A percentile compares a stretch with the other conserved stretches of the same genome.
Conservation (phyloP, 2,797 vertebrate species). For the Pseudochaenichthys georgianus region DNA sequence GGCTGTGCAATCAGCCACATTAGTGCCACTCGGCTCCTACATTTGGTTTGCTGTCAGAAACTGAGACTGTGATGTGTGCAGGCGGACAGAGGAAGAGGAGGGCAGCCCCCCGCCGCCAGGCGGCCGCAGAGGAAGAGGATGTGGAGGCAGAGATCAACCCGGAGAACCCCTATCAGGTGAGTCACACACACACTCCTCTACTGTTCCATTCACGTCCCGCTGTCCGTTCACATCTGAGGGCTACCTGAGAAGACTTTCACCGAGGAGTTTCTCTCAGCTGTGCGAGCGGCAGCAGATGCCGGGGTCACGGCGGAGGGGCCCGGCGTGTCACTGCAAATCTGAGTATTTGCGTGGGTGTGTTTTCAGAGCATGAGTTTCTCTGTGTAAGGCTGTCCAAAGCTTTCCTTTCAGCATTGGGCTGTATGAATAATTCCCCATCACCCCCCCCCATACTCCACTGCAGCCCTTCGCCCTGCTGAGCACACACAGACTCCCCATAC, state of each 20-base stretch:
- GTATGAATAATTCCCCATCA: constrained; percentile 76
- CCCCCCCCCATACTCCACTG: not conserved
- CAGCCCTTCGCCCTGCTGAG: constrained; percentile 5
- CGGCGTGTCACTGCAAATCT: constrained; percentile 76
- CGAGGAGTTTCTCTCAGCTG: constrained; percentile 67
- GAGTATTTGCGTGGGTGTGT: constrained; percentile 62
- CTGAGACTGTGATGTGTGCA: constrained; percentile 77
- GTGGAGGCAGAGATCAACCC: constrained; percentile 87
- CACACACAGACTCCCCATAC: too few relatives aligned
- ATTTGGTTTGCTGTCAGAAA: constrained; percentile 62
- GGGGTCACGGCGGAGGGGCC: constrained; percentile 73
- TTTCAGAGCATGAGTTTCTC: constrained; percentile 45
- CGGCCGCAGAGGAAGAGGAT: constrained; percentile 69
- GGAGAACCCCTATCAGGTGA: constrained; percentile 94
- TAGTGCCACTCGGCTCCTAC: constrained; percentile 55
- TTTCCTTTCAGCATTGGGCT: constrained; percentile 70
- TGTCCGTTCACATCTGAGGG: constrained; percentile 65
- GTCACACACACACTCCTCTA: constrained; percentile 58
- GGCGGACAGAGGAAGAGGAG: constrained; percentile 89
- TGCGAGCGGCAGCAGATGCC: constrained; percentile 77
- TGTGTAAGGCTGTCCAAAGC: constrained; percentile 65
- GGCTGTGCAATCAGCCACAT: constrained; percentile 51
- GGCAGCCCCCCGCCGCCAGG: constrained; percentile 84
- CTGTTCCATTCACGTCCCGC: constrained; percentile 2
- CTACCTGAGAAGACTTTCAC: constrained; percentile 53